Percentiles rank a stretch among this genome's conserved stretches.
These are phyloP conservation scores for Pachyramphus minor DNA, from an alignment of 2,113 vertebrate genomes.

Conservation along the genomic window DNA sequence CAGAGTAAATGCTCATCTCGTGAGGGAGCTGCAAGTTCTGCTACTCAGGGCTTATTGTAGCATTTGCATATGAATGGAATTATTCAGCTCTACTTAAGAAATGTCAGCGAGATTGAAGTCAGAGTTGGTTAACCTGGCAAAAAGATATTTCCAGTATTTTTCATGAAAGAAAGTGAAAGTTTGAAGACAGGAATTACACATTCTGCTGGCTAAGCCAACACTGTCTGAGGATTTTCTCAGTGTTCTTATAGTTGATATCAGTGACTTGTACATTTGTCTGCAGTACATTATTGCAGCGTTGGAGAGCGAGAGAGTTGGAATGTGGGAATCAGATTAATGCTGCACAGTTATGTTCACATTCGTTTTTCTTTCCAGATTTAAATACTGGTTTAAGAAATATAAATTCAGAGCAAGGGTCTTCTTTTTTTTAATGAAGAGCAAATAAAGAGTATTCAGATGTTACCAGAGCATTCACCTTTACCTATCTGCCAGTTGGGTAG, in stretches of 20 bases:
- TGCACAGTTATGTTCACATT: background rate
- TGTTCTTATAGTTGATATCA: background rate
- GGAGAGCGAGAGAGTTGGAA: background rate
- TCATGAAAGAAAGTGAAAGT: conserved; percentile 9
- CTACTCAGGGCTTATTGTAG: background rate
- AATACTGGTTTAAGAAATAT: background rate
- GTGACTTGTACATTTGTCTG: background rate
- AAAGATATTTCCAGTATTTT: conserved; percentile 29
- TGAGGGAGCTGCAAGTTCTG: background rate
- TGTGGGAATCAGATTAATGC: background rate
- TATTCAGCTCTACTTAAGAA: conserved; percentile 1
- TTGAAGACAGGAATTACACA: background rate
- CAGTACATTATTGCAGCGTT: background rate
- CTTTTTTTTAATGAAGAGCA: background rate
- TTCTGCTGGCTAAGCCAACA: background rate
- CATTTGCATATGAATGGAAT: conserved; percentile 33
- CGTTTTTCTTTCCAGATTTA: background rate
- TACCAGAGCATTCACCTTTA: background rate
- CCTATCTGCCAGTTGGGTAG: background rate
- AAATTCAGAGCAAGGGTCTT: background rate
- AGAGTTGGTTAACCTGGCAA: conserved; percentile 45
- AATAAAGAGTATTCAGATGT: background rate
- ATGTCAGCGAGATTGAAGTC: conserved; percentile 21
- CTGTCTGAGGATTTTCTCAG: background rate
- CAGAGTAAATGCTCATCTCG: background rate